Conservation (phyloP, 1,140 invertebrate species). For the Doryteuthis pealeii region DNA sequence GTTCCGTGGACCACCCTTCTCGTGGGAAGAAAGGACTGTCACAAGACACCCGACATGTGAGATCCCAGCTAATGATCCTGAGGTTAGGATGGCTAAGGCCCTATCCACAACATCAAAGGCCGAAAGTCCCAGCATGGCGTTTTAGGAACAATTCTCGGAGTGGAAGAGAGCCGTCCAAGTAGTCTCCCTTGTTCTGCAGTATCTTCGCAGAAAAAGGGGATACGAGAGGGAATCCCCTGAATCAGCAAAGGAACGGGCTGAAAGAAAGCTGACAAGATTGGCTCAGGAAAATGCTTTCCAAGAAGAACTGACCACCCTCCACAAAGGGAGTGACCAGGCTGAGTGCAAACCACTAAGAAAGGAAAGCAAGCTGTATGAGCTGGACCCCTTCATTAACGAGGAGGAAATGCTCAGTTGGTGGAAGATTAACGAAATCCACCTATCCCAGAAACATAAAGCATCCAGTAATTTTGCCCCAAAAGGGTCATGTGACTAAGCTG, state of each 20-base stretch:
- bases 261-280: constrained; percentile 13
- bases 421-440: constrained; percentile 8
- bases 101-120: not conserved
- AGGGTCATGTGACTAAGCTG: too few relatives aligned
- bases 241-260: constrained; percentile 13
- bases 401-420: constrained; percentile 24
- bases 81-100: constrained; percentile 21
- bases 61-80: constrained; percentile 21
- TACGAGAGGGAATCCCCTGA: constrained; percentile 14
- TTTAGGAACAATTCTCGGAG: constrained; percentile 11
- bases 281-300: constrained; percentile 22
- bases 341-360: not conserved
- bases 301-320: constrained; percentile 12
- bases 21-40: too few relatives aligned
- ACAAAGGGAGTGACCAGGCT: too few relatives aligned
- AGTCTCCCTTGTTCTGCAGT: not conserved
- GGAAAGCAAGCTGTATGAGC: constrained; percentile 9
- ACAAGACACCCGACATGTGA: too few relatives aligned
- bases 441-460: not conserved
- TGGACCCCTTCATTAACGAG: constrained; percentile 23
- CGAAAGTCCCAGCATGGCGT: not conserved
- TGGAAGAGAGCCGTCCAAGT: constrained; percentile 11
- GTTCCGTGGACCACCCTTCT: constrained; percentile 32
- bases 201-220: constrained; percentile 16
- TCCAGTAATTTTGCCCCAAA: too few relatives aligned